These are phyloP conservation scores for Drosophila picticornis DNA, from an alignment of 2,888 invertebrate species.

Conservation along the genomic window DNA sequence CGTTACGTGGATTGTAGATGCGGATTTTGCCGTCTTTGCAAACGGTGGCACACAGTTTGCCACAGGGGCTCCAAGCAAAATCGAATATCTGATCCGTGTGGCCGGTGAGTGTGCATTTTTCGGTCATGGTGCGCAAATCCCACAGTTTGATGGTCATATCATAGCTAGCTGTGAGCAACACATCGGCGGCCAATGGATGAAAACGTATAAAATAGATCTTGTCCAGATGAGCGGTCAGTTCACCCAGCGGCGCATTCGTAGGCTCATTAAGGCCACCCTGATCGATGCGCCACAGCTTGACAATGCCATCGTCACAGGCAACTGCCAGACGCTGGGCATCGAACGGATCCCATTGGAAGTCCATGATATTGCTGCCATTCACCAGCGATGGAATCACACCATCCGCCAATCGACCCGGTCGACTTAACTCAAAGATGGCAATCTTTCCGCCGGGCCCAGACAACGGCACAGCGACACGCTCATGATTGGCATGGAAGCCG, in stretches of 20 bases:
- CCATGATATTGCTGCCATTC: conserved; percentile 95
- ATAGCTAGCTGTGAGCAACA: conserved; percentile 95
- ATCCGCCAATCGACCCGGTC: conserved; percentile 91
- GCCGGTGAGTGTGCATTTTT: conserved; percentile 88
- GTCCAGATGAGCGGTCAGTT: conserved; percentile 92
- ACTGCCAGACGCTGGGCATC: conserved; percentile 92
- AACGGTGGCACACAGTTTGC: conserved; percentile 93
- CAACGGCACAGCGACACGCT: conserved; percentile 95
- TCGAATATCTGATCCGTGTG: conserved; percentile 96
- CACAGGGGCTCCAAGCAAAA: conserved; percentile 97
- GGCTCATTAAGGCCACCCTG: conserved; percentile 90
- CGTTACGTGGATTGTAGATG: conserved; percentile 91
- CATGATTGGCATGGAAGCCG: conserved; percentile 95
- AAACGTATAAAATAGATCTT: conserved; percentile 96
- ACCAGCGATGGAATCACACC: conserved; percentile 95
- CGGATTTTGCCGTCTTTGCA: conserved; percentile 94
- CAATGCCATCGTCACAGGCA: conserved; percentile 95
- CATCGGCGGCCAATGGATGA: conserved; percentile 94
- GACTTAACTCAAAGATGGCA: conserved; percentile 92
- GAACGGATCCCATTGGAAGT: conserved; percentile 98
- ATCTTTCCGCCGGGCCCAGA: conserved; percentile 96
- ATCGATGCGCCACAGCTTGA: conserved; percentile 92
- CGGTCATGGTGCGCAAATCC: conserved; percentile 89
- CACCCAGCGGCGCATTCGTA: conserved; percentile 90
- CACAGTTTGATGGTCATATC: conserved; percentile 96